phyloP scores from a whole-genome alignment of 2,888 invertebrate species.

The Drosophila yooni region DNA sequence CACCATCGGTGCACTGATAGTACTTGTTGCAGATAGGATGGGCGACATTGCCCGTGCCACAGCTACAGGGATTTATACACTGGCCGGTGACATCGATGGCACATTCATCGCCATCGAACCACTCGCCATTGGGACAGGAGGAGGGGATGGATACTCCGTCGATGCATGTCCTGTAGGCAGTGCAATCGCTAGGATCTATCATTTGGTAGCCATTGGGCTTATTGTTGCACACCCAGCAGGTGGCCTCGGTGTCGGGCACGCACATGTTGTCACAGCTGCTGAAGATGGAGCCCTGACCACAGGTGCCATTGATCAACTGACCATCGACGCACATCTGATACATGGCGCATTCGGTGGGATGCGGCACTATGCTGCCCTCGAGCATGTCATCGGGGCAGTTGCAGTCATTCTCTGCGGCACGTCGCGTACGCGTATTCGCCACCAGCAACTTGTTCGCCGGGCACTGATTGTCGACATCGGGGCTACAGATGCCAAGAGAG shows the following conservation, averaged over 20 bases:
- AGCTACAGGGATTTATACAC: conserved; percentile 79
- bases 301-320: conserved; percentile 59
- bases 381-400: conserved; percentile 64
- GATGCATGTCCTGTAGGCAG: conserved; percentile 68
- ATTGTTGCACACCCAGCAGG: conserved; percentile 70
- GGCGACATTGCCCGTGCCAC: conserved; percentile 53
- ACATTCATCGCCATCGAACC: conserved; percentile 66
- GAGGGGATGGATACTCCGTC: conserved; percentile 58
- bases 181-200: conserved; percentile 67
- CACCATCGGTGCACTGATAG: conserved; percentile 72
- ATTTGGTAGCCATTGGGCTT: conserved; percentile 69
- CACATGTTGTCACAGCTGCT: conserved; percentile 53
- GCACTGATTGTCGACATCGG: conserved; percentile 44
- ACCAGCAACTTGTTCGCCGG: conserved; percentile 43
- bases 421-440: conserved; percentile 31
- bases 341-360: conserved; percentile 67
- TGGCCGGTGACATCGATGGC: conserved; percentile 67
- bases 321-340: conserved; percentile 70
- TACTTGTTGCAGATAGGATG: conserved; percentile 80
- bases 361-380: conserved; percentile 57
- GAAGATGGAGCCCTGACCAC: conserved; percentile 75
- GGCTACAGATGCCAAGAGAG: conserved; percentile 44
- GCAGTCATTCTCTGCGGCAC: conserved; percentile 39
- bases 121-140: conserved; percentile 60
- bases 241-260: conserved; percentile 56